phyloP scores from a whole-genome alignment of 2,888 invertebrate genomes.

The Nemotelus pantherinus region DNA sequence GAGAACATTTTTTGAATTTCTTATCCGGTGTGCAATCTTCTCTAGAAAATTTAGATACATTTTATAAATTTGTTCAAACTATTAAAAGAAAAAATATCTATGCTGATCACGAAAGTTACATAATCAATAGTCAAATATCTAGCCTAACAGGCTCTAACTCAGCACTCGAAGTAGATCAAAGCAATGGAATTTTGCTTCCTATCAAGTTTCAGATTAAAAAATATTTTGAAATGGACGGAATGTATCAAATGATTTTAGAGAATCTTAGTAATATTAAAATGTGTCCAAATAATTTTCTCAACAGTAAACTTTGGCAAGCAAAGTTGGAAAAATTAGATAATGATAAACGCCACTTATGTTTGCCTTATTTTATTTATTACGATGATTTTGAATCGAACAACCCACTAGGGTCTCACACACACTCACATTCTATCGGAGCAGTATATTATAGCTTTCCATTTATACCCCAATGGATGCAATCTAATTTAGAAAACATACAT shows the following conservation, averaged over 20 bases:
- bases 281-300: neutral
- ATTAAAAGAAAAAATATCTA: too few relatives aligned
- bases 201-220: neutral
- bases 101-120: neutral
- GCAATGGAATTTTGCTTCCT: neutral
- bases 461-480: slow-evolving; percentile 4
- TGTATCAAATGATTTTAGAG: neutral
- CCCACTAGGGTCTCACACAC: neutral
- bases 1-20: too few relatives aligned
- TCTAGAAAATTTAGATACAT: too few relatives aligned
- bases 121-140: neutral
- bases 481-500: neutral
- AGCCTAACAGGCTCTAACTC: neutral
- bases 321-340: neutral
- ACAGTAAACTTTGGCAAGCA: neutral
- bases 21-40: too few relatives aligned
- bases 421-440: neutral
- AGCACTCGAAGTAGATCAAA: neutral
- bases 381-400: neutral
- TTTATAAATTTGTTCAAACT: too few relatives aligned
- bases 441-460: neutral
- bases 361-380: neutral
- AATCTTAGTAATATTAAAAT: neutral
- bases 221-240: neutral
- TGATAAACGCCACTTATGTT: neutral